Conservation (phyloP, 2,113 vertebrate genomes). For the Phrynosoma blainvillii region DNA sequence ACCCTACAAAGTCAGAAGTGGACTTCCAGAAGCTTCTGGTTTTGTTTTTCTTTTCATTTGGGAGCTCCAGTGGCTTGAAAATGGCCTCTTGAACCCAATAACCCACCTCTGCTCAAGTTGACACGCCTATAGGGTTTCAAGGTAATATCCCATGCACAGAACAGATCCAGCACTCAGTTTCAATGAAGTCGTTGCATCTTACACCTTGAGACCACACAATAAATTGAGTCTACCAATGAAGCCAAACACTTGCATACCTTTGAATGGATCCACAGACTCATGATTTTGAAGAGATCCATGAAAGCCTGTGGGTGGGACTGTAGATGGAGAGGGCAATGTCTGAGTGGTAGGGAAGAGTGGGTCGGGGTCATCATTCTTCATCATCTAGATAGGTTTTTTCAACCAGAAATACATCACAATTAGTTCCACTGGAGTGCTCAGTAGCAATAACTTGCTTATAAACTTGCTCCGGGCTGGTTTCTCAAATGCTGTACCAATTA, state of each 20-base stretch:
- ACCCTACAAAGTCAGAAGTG: no score
- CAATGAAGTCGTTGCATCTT: not conserved
- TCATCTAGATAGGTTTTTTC: constrained; percentile 46
- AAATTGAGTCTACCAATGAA: not conserved
- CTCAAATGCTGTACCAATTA: constrained; percentile 68
- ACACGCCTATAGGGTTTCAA: no score
- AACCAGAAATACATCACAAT: constrained; percentile 67
- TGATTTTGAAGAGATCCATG: not conserved
- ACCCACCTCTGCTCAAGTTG: no score
- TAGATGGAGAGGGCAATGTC: not conserved
- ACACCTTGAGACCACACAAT: not conserved
- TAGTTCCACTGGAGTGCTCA: constrained; percentile 69
- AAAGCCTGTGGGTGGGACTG: not conserved
- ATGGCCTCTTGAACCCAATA: no score
- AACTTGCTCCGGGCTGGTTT: constrained; percentile 60
- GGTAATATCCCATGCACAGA: not conserved
- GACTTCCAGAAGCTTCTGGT: no score
- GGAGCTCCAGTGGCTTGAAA: no score
- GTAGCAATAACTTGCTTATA: constrained; percentile 69
- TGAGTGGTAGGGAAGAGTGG: not conserved
- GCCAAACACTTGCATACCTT: not conserved
- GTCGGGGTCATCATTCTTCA: constrained; percentile 32
- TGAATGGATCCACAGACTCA: not conserved
- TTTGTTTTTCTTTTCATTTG: no score
- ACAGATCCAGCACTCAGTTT: not conserved